Evolutionary conservation across 2,113 vertebrate genomes (phyloP).

Genomic region (Elanoides forficatus): DNA sequence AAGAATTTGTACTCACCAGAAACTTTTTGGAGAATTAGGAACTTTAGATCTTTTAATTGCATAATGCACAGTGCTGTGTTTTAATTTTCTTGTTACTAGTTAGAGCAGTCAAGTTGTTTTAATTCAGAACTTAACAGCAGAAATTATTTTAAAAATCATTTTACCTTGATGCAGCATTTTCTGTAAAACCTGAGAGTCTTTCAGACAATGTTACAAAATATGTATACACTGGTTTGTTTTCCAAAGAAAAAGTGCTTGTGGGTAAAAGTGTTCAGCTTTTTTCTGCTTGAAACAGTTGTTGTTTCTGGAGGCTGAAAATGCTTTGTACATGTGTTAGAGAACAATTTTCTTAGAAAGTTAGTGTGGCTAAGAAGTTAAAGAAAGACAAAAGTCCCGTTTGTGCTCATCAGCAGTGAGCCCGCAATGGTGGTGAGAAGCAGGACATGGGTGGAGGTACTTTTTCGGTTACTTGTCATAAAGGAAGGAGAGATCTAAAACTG

Average conservation of each 20-base stretch:
- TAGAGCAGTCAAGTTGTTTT: not conserved
- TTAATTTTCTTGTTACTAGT: not conserved
- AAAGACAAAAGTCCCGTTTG: not conserved
- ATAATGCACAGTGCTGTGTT: not conserved
- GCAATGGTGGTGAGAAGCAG: not conserved
- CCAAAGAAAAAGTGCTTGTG: not conserved
- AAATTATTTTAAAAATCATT: not conserved
- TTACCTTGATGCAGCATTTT: not conserved
- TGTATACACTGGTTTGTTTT: not conserved
- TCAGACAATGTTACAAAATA: not conserved
- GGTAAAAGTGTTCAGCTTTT: not conserved
- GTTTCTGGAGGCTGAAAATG: not conserved
- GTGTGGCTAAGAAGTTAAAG: not conserved
- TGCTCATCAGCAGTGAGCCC: accelerated
- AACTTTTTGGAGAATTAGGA: not conserved
- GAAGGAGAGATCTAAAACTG: not conserved
- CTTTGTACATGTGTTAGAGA: not conserved
- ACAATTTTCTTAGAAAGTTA: not conserved
- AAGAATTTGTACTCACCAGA: not conserved
- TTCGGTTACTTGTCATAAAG: not conserved
- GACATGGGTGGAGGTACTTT: not conserved
- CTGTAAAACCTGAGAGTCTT: not conserved
- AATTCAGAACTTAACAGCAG: not conserved
- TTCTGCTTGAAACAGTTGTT: not conserved
- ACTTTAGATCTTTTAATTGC: not conserved